phyloP scores from a whole-genome alignment of 2,113 vertebrate species.

The Hippotragus niger region DNA sequence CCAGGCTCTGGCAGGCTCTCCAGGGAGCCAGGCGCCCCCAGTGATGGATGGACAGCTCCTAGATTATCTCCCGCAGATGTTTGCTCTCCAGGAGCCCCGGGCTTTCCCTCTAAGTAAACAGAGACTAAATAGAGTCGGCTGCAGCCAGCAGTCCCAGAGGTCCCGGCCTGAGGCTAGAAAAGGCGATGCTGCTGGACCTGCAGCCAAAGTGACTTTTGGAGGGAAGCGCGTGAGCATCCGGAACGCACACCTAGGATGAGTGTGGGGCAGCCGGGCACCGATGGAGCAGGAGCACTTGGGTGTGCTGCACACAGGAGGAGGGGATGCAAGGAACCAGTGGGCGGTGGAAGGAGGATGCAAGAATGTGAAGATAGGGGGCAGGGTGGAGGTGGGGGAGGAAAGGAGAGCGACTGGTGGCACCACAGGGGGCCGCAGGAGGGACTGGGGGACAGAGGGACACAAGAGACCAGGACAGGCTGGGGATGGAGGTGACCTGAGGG shows the following conservation, averaged over 20 bases:
- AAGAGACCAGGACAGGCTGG: neutral
- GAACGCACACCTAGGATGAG: neutral
- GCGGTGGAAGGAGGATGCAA: neutral
- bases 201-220: conserved; percentile 57
- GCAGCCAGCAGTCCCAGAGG: conserved; percentile 75
- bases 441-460: rapidly evolving
- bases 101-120: conserved; percentile 90
- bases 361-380: neutral
- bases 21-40: conserved; percentile 82
- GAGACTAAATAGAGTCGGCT: conserved; percentile 82
- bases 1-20: conserved; percentile 84
- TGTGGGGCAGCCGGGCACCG: neutral
- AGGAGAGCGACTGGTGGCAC: rapidly evolving
- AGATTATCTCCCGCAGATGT: conserved; percentile 91
- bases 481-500: rapidly evolving
- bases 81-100: conserved; percentile 85
- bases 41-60: conserved; percentile 89
- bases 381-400: neutral
- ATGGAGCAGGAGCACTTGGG: neutral
- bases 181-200: neutral
- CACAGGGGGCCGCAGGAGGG: rapidly evolving
- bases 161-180: conserved; percentile 63
- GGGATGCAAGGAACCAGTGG: neutral
- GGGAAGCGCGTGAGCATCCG: rapidly evolving
- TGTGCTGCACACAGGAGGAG: neutral